phyloP scores from a whole-genome alignment of 2,888 invertebrate genomes.

The Ichneumoninae sp. region DNA sequence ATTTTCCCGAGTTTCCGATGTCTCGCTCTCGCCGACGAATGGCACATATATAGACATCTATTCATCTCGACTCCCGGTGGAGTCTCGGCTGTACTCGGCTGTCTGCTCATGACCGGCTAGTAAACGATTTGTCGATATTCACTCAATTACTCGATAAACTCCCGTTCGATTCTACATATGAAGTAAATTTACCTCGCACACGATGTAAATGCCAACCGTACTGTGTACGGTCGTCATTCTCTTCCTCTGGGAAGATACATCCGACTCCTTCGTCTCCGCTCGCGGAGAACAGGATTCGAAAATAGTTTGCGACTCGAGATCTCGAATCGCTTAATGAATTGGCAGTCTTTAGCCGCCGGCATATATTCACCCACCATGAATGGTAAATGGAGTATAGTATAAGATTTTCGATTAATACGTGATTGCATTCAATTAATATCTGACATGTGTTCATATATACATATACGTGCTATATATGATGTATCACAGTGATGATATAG shows the following conservation, averaged over 20 bases:
- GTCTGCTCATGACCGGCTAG: conserved; percentile 15
- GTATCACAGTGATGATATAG: not conserved
- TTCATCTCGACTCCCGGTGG: conserved; percentile 3
- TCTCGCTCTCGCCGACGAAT: conserved; percentile 10
- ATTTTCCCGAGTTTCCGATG: conserved; percentile 34
- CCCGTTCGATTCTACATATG: not conserved
- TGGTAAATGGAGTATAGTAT: not conserved
- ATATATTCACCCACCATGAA: not conserved
- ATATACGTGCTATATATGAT: not conserved
- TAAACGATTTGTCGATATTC: conserved; percentile 37
- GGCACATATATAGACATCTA: not conserved
- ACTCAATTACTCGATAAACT: conserved; percentile 28
- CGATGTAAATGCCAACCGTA: no score
- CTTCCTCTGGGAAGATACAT: not conserved
- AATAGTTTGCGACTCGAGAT: not conserved
- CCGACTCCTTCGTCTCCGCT: not conserved
- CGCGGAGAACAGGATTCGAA: not conserved
- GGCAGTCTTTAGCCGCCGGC: not conserved
- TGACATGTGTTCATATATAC: no score
- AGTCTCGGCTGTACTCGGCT: not conserved
- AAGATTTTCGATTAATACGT: not conserved
- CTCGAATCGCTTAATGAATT: not conserved
- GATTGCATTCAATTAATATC: not conserved
- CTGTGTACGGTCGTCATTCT: no score
- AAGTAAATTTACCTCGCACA: not conserved